These are phyloP conservation scores for Crypturellus undulatus DNA, from an alignment of 2,113 vertebrate genomes.

Conservation along the genomic window DNA sequence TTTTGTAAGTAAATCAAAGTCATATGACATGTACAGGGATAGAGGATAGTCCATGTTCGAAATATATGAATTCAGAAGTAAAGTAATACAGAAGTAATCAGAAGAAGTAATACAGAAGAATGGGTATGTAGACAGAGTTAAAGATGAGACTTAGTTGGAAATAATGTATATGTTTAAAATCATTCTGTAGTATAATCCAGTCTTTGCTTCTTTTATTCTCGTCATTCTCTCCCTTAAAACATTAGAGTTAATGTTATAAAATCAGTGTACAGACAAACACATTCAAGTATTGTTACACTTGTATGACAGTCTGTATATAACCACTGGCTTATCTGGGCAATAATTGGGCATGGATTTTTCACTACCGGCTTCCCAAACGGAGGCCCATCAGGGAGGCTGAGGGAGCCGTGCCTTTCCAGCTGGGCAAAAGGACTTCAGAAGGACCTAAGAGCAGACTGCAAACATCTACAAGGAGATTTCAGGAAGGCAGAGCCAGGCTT, in stretches of 20 bases:
- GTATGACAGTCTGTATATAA: not conserved
- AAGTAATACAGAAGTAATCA: not conserved
- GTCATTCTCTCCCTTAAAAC: not conserved
- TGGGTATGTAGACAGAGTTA: not conserved
- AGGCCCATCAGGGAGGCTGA: not conserved
- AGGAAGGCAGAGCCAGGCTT: not conserved
- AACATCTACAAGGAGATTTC: not conserved
- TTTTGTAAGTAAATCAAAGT: not conserved
- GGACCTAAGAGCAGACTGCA: not conserved
- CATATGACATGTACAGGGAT: not conserved
- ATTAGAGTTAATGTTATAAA: not conserved
- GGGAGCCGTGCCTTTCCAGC: not conserved
- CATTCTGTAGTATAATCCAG: not conserved
- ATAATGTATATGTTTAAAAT: not conserved
- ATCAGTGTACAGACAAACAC: not conserved
- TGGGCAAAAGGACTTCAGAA: not conserved
- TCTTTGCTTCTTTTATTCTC: not conserved
- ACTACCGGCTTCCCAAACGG: not conserved
- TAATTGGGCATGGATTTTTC: not conserved
- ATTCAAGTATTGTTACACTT: not conserved
- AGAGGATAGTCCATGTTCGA: not conserved
- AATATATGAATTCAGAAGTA: not conserved
- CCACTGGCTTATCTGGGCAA: not conserved
- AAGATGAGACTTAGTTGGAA: not conserved
- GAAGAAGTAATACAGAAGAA: no score